These are phyloP conservation scores for Syrphus vitripennis DNA, from an alignment of 2,888 invertebrate species.

Conservation along the genomic window DNA sequence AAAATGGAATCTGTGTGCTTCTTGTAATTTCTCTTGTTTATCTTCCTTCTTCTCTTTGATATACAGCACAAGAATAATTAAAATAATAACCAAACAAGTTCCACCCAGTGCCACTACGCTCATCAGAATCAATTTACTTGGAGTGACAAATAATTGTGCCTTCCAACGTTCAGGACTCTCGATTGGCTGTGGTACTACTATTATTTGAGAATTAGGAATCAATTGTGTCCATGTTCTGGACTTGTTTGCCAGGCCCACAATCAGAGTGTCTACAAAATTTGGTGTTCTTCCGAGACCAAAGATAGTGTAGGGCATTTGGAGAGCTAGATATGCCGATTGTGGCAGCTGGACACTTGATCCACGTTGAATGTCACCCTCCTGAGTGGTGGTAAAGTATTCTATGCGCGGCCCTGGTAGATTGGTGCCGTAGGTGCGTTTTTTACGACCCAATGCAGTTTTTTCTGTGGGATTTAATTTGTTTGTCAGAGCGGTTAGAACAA, in stretches of 20 bases:
- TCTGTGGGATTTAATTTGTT: conserved; percentile 87
- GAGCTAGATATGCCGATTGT: conserved; percentile 94
- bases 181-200: conserved; percentile 94
- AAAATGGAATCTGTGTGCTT: conserved; percentile 92
- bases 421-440: conserved; percentile 91
- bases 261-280: conserved; percentile 96
- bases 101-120: conserved; percentile 94
- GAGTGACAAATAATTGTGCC: conserved; percentile 96
- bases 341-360: conserved; percentile 94
- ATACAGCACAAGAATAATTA: conserved; percentile 93
- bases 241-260: conserved; percentile 88
- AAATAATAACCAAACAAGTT: conserved; percentile 91
- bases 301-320: conserved; percentile 97
- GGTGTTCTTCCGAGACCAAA: conserved; percentile 99
- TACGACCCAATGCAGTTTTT: conserved; percentile 88
- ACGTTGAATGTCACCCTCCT: conserved; percentile 90
- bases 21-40: conserved; percentile 88
- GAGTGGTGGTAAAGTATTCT: conserved; percentile 93
- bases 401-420: conserved; percentile 96
- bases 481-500: conserved; percentile 92
- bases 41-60: conserved; percentile 94
- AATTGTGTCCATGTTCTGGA: conserved; percentile 93
- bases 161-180: conserved; percentile 91
- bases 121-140: conserved; percentile 95
- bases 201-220: conserved; percentile 98